Base-by-base conservation (phyloP, 2,888 invertebrate genomes). In the Cryptus viduatorius region DNA sequence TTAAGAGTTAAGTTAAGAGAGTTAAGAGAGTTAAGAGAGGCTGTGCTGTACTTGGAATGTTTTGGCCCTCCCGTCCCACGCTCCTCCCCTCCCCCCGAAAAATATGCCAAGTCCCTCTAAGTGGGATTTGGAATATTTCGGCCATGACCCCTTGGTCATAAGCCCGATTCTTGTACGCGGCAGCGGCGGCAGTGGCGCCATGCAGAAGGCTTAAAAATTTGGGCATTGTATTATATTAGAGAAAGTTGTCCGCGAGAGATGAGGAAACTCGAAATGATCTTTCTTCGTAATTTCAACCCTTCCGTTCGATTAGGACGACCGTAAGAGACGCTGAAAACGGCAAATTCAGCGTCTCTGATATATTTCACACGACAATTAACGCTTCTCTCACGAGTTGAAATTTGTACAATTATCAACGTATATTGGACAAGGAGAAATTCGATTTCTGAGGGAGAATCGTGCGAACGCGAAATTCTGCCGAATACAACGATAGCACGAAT, bases 241-340 rank as follows among this genome's bases (percentile, higher is more conserved):
- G 44, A 12, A 46, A 59, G 29, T 42, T 53, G 12, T 16, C 24
- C 56, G 65, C n/a, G 71, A 42, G 37, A 59, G 56, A 29, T 10
- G 48, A 24, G 31, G 16, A 53, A 73, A 80, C 59, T 53, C 81
- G 16, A 50, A 73, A 80, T 81, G 64, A 77, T 78, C 71, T 59
- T n/a, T 16, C 46, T 24, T 61, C n/a, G 37, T 24, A 44, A 46
- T 69, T 46, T 19, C 56, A 8, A 12, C 48, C 73, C 56, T 46
- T 61, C 48, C 24, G 29, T 3, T 50, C 24, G 46, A 65, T 65
- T 53, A 79, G 24, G 37, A n/a, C n/a, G 65, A 37, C 37, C 14
- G 29, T 16, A 69, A 16, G 46, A 46, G 56, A 68, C 31, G 31
- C 44, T 5, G 61, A 42, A 31, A 68, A 65, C 5, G 31, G 68